Conservation (phyloP, 2,113 vertebrate species). For the Phycodurus eques region DNA sequence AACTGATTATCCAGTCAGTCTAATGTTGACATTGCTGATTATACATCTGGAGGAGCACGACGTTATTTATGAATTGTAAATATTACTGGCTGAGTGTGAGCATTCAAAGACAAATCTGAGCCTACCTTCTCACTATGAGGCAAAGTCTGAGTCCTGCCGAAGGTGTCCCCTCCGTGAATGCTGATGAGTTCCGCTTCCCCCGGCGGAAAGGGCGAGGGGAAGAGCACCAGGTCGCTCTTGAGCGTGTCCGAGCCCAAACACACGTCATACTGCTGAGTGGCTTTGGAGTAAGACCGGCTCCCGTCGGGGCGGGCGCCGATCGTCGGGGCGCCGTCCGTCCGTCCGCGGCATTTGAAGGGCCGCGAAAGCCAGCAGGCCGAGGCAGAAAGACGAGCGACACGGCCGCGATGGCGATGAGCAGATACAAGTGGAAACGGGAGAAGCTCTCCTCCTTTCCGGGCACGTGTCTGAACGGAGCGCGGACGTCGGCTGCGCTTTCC, state of each 20-base stretch:
- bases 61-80: neutral
- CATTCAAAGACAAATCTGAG: neutral
- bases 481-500: slow-evolving; percentile 68
- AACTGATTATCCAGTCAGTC: neutral
- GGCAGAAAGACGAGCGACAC: slow-evolving; percentile 74
- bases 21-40: neutral
- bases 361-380: slow-evolving; percentile 55
- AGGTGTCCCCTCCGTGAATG: slow-evolving; percentile 39
- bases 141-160: slow-evolving; percentile 29
- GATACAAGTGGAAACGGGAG: slow-evolving; percentile 72
- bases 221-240: slow-evolving; percentile 61
- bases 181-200: slow-evolving; percentile 43
- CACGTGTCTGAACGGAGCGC: slow-evolving; percentile 74
- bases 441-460: slow-evolving; percentile 62
- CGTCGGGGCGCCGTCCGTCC: slow-evolving; percentile 49
- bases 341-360: slow-evolving; percentile 50
- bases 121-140: slow-evolving; percentile 23
- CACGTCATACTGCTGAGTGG: slow-evolving; percentile 67
- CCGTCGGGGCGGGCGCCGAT: slow-evolving; percentile 63
- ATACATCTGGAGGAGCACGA: neutral
- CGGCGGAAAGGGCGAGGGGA: slow-evolving; percentile 21
- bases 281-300: slow-evolving; percentile 67
- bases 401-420: slow-evolving; percentile 72
- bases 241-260: slow-evolving; percentile 68
- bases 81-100: neutral